Base-by-base conservation (phyloP, 2,113 vertebrate genomes). In the Myotis yumanensis region DNA sequence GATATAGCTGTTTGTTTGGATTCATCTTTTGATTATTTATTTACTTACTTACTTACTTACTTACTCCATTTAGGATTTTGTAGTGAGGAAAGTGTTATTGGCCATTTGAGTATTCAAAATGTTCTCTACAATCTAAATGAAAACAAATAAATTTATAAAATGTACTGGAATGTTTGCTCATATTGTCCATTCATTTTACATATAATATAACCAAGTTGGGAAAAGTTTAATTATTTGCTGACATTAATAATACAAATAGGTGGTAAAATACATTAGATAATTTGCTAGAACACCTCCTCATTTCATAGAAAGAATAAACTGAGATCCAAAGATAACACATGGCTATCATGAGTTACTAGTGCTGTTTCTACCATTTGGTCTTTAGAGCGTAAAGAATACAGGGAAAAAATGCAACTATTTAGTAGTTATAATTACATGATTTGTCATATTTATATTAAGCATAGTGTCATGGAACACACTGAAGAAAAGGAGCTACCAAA, bases 361-460 rank as follows among this genome's bases (percentile, higher is more conserved):
- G 22, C 7, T 40, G 0, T 59, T 51, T 51, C 15, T 80, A 30
- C 18, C 5, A n/a, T 4, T 66, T 72, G 18, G 46, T 57, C 62
- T 92, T 80, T 64, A 87, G 30, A 52, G 25, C 1, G 16, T 43
- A 76, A 77, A 4, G 15, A 59, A 54, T 14, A 73, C 11, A 81
- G 57, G 37, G 52, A 7, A 81, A 81, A 91, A 93, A 89, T 48
- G 5, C 3, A 88, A 35, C 43, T 80, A 93, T 77, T 92, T 66
- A 72, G 11, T 51, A n/a, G 82, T 82, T 91, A 25, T 82, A 69
- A 69, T 86, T 79, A 59, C 0, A 51, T 52, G 23, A 77, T 48
- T 94, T 15, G 4, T 86, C 46, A 88, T 83, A 69, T 85, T 86
- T 96, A 79, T 54, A 72, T 85, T 75, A 93, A 51, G 8, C 51